A percentile compares a stretch with the other conserved stretches of the same genome.
Conservation (phyloP, 2,113 vertebrate genomes). For the Chlorodrepanis virens region DNA sequence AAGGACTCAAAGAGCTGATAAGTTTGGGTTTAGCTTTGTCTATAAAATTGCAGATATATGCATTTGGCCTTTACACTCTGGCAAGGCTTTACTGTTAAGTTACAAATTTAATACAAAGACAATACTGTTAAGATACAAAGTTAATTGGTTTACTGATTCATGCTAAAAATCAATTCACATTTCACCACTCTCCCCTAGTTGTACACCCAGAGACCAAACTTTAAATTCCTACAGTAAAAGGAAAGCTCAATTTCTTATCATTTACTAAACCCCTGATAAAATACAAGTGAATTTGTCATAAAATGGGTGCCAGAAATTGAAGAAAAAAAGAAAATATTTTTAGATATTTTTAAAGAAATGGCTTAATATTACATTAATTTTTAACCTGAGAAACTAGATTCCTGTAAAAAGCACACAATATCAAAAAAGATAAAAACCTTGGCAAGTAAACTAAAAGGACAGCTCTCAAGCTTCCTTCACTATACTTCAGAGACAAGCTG, state of each 20-base stretch:
- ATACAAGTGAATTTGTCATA: background rate
- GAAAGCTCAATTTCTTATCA: background rate
- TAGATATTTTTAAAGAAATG: fast-evolving
- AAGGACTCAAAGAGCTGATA: background rate
- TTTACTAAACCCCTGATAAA: background rate
- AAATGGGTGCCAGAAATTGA: background rate
- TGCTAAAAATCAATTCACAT: background rate
- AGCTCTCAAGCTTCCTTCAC: background rate
- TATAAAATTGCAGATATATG: background rate
- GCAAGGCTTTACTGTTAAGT: background rate
- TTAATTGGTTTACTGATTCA: background rate
- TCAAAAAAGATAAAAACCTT: background rate
- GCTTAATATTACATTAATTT: background rate
- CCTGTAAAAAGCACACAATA: background rate
- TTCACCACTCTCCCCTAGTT: background rate
- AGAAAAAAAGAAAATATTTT: background rate
- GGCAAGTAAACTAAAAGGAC: background rate
- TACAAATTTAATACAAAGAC: background rate
- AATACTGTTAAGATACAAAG: background rate
- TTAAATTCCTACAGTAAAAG: background rate
- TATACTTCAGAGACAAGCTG: background rate
- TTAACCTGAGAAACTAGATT: background rate
- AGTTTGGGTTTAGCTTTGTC: background rate
- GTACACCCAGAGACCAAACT: background rate
- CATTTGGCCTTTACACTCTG: background rate